These are phyloP conservation scores for Zaprionus davidi DNA, from an alignment of 1,140 invertebrate genomes.

Conservation along the genomic window DNA sequence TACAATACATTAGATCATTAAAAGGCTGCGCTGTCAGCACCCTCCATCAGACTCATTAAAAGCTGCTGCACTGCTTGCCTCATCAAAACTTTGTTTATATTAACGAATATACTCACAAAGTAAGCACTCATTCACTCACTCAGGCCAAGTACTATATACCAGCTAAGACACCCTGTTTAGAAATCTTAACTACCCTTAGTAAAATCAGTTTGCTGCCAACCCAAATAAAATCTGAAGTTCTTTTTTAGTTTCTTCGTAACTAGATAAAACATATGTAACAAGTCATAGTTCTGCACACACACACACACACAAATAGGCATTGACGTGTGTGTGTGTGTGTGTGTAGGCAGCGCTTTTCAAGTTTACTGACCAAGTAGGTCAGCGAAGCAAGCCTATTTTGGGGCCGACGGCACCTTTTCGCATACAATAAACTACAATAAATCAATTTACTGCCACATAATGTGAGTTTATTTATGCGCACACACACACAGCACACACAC, in stretches of 20 bases:
- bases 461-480: conserved; percentile 42
- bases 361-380: conserved; percentile 45
- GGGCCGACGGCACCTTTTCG: conserved; percentile 33
- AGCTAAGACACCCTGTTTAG: background rate
- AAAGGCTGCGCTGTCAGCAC: too few species aligned
- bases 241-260: conserved; percentile 10
- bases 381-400: conserved; percentile 26
- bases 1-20: too few species aligned
- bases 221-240: conserved; percentile 14
- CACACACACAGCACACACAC: conserved; percentile 5
- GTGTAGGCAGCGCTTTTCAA: conserved; percentile 27
- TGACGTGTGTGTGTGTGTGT: background rate
- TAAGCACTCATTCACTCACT: too few species aligned
- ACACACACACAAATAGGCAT: background rate
- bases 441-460: conserved; percentile 56
- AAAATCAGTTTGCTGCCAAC: conserved; percentile 10
- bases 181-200: background rate
- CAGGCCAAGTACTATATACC: background rate
- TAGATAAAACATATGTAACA: conserved; percentile 14
- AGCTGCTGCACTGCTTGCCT: too few species aligned
- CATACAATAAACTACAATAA: conserved; percentile 48
- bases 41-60: too few species aligned
- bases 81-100: too few species aligned
- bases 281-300: background rate
- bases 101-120: too few species aligned